phyloP scores from a whole-genome alignment of 2,797 vertebrate genomes.

The Neopelma chrysocephalum region DNA sequence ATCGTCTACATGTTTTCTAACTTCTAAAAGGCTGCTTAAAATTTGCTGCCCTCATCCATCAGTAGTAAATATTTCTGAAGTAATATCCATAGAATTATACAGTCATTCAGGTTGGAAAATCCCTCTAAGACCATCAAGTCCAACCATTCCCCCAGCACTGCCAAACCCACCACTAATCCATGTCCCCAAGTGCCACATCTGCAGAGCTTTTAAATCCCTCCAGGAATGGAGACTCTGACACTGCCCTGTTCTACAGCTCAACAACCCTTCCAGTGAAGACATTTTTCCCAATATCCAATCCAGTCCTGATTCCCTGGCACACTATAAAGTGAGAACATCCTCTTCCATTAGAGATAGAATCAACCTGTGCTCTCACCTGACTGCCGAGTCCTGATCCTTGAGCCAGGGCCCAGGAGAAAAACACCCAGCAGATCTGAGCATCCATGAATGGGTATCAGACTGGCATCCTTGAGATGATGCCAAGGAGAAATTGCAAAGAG shows the following conservation, averaged over 20 bases:
- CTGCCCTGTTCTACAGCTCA: not conserved
- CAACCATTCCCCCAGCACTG: not conserved
- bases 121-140: not conserved
- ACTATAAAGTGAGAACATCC: not conserved
- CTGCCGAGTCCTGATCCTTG: not conserved
- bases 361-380: not conserved
- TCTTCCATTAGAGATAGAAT: not conserved
- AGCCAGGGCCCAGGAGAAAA: not conserved
- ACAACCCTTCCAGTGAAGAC: not conserved
- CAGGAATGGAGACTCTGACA: not conserved
- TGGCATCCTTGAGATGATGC: not conserved
- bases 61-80: not conserved
- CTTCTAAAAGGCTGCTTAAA: not conserved
- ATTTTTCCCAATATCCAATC: rapidly evolving
- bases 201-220: not conserved
- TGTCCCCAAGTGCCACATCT: not conserved
- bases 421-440: not conserved
- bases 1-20: not conserved
- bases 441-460: not conserved
- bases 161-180: not conserved
- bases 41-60: not conserved
- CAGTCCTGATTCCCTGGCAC: not conserved
- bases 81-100: not conserved
- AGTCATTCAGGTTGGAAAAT: not conserved
- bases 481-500: not conserved